Conservation (phyloP, 2,797 vertebrate genomes). For the Ibycter americanus region DNA sequence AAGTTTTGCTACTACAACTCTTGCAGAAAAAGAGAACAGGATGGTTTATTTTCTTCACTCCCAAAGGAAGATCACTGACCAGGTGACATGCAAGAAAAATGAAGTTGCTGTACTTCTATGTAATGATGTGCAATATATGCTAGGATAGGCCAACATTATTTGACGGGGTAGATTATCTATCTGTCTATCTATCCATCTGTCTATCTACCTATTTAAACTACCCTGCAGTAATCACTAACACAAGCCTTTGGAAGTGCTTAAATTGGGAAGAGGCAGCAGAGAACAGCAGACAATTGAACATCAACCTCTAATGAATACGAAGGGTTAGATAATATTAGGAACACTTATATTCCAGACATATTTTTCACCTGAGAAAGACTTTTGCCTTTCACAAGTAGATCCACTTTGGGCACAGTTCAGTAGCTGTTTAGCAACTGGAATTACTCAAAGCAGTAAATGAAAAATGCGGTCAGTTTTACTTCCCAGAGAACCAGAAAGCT, state of each 20-base stretch:
- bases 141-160: background rate
- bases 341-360: background rate
- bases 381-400: background rate
- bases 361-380: background rate
- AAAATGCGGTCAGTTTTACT: background rate
- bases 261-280: background rate
- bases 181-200: background rate
- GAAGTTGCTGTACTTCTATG: background rate
- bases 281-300: background rate
- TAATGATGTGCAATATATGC: background rate
- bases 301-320: background rate
- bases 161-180: background rate
- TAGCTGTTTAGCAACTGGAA: background rate
- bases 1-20: fast-evolving
- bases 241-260: background rate
- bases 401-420: background rate
- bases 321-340: background rate
- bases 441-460: background rate
- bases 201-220: background rate
- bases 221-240: background rate
- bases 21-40: background rate
- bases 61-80: background rate
- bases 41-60: background rate
- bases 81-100: background rate
- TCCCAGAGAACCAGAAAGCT: background rate